Evolutionary conservation across 2,113 vertebrate genomes (phyloP).

Genomic region (Larimichthys crocea): DNA sequence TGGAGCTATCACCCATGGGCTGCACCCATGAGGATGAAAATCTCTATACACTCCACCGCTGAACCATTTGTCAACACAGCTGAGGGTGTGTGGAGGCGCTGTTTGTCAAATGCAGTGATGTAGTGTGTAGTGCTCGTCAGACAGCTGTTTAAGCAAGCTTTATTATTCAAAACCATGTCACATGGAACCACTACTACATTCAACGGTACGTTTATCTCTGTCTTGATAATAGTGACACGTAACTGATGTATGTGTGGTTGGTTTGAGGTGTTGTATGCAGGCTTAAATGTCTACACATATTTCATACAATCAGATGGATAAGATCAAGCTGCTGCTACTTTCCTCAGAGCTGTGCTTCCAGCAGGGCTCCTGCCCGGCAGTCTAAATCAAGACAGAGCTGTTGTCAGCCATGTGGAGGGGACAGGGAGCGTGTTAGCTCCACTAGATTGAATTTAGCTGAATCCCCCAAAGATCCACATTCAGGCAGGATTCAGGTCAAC

Average conservation of each 20-base stretch:
- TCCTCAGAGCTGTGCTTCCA: constrained; percentile 38
- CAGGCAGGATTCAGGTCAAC: constrained; percentile 78
- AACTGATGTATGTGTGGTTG: neutral
- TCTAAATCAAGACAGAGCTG: constrained; percentile 81
- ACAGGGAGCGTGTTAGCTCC: constrained; percentile 76
- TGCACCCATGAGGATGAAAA: constrained; percentile 57
- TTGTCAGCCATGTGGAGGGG: constrained; percentile 76
- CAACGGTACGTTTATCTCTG: neutral
- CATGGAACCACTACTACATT: neutral
- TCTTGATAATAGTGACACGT: neutral
- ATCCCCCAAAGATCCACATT: constrained; percentile 79
- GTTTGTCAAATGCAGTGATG: constrained; percentile 52
- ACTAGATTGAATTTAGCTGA: constrained; percentile 78
- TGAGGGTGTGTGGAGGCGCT: constrained; percentile 34
- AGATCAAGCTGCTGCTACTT: constrained; percentile 57
- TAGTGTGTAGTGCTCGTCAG: constrained; percentile 23
- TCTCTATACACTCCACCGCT: constrained; percentile 25
- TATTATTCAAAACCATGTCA: constrained; percentile 27
- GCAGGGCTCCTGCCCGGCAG: constrained; percentile 57
- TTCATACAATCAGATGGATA: constrained; percentile 43
- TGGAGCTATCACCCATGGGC: constrained; percentile 52
- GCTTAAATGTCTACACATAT: constrained; percentile 12
- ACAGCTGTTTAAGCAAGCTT: constrained; percentile 24
- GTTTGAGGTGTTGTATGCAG: constrained; percentile 5
- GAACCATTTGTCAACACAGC: constrained; percentile 61